Percentiles rank a stretch among this genome's conserved stretches.
Conservation (phyloP, 2,888 invertebrate genomes). For the Cantharis lateralis region DNA sequence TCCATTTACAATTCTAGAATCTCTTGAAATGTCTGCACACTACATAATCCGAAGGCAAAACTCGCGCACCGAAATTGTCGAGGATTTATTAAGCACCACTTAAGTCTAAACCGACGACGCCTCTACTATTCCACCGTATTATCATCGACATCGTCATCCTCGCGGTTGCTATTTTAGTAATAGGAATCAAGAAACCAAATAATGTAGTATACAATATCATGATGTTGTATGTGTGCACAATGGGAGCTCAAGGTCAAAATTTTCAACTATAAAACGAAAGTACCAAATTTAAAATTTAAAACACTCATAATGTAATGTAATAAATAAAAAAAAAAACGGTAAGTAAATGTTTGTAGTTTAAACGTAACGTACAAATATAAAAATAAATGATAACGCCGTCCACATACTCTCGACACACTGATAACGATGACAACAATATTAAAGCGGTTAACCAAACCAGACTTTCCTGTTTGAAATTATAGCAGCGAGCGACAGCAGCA, state of each 20-base stretch:
- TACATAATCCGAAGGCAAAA: slow-evolving; percentile 3
- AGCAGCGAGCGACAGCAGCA: not conserved
- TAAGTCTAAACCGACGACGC: not conserved
- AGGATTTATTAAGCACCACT: not conserved
- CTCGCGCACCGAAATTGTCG: not conserved
- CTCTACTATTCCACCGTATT: not conserved
- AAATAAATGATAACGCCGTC: slow-evolving; percentile 19
- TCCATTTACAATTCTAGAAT: slow-evolving; percentile 16
- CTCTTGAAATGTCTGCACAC: slow-evolving; percentile 14
- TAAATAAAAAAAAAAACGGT: not conserved
- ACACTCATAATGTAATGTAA: not conserved
- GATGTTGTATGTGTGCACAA: not conserved
- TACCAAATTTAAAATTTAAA: not conserved
- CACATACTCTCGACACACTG: slow-evolving; percentile 21
- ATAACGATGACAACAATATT: slow-evolving; percentile 28
- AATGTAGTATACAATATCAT: not conserved
- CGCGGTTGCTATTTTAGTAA: not conserved
- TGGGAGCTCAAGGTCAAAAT: not conserved
- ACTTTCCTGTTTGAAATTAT: slow-evolving; percentile 13
- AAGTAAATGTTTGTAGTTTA: slow-evolving; percentile 15
- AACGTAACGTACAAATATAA: slow-evolving; percentile 12
- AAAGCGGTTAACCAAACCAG: slow-evolving; percentile 18
- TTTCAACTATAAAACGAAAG: not conserved
- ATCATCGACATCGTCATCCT: not conserved
- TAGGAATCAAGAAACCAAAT: not conserved